phyloP scores from a whole-genome alignment of 1,140 invertebrate genomes.

The Tetramorium alpestre region DNA sequence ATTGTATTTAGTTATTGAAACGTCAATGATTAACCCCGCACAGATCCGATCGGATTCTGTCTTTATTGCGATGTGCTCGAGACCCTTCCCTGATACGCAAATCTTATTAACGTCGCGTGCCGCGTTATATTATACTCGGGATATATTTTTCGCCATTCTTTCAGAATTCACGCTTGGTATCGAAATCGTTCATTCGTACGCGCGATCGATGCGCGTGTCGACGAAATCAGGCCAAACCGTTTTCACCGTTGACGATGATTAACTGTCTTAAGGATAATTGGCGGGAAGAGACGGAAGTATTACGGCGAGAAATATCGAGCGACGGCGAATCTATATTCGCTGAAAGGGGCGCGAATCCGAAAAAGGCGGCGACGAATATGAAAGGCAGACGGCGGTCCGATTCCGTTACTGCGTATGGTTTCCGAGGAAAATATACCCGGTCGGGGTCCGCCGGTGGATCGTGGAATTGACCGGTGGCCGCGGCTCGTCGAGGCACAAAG shows the following conservation, averaged over 20 bases:
- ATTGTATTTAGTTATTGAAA: constrained; percentile 22
- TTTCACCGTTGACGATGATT: constrained; percentile 10
- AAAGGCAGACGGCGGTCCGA: too few species aligned
- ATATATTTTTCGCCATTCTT: not conserved
- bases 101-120: not conserved
- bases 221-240: constrained; percentile 6
- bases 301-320: not conserved
- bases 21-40: constrained; percentile 19
- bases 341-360: not conserved
- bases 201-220: not conserved
- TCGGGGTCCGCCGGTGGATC: not conserved
- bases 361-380: not conserved
- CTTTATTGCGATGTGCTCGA: not conserved
- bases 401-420: constrained; percentile 32
- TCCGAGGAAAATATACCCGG: constrained; percentile 4
- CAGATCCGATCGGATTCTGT: not conserved
- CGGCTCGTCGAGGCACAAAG: not conserved
- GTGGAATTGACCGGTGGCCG: constrained; percentile 4
- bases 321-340: not conserved
- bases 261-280: constrained; percentile 25
- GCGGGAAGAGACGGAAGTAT: not conserved
- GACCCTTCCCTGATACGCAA: too few species aligned
- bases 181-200: not conserved
- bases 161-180: not conserved
- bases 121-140: not conserved